Evolutionary conservation across 2,888 invertebrate species (phyloP), one percentile per base, ranked within the genome.

Genomic region (Teleogryllus oceanicus): DNA sequence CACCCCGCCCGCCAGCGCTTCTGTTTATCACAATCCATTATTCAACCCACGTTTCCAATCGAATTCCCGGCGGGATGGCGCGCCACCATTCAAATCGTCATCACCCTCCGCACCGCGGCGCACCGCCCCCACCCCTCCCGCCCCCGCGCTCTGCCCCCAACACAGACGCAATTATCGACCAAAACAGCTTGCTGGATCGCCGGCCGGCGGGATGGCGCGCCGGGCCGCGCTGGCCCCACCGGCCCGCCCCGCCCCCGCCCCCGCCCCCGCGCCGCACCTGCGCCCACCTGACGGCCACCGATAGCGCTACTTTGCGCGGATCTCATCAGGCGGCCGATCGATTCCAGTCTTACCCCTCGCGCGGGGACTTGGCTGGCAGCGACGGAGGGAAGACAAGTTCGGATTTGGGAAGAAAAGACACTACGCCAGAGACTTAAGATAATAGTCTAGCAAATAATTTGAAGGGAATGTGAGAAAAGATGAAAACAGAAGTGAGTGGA

Each of bases 1-100:
- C 11, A 11, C 62, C 20, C 49, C 49, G 77, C 37, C 49, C 75
- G 75, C 80, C 75, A 24, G 50, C 74, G 78, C 77, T 78, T 77
- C 76, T 82, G 82, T 82, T 82, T 82, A 81, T 82, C 79, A 78
- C 80, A 80, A 82, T 82, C 81, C 82, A 82, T 82, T 81, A 82
- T 82, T 82, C 82, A 82, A 75, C 51, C 76, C 82, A 80, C 82
- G 82, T 82, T 81, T 81, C 81, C 81, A 82, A 82, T 82, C 81
- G 82, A 78, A 78, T 80, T 77, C n/a, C n/a, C n/a, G n/a, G n/a
- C n/a, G n/a, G n/a, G n/a, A n/a, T n/a, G n/a, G n/a, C n/a, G n/a
- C n/a, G n/a, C n/a, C n/a, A 74, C 79, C 81, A 81, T 81, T 81
- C 81, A 81, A 81, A 81, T 81, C 50, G 80, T 78, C 80, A 78